Base-by-base conservation (phyloP, 2,113 vertebrate genomes). In the Nothocercus nigrocapillus region DNA sequence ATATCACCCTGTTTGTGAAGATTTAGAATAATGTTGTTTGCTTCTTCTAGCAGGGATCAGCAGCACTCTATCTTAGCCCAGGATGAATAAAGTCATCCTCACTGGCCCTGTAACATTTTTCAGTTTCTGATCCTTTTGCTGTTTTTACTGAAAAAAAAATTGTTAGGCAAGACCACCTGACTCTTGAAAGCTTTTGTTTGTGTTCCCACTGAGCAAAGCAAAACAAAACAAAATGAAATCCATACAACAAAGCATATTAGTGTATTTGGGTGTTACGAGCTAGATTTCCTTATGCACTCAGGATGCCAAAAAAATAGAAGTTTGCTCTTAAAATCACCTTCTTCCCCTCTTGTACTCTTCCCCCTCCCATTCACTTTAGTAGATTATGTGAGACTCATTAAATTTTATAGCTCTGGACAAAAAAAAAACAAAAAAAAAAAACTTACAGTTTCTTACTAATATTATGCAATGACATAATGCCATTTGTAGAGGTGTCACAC, bases 381-480 rank as follows among this genome's bases (percentile, higher is more conserved):
- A 97, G 96, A 97, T 97, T 97, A 97, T 97, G 97, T 98, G 98
- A 98, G 94, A 97, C 97, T 97, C 98, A 97, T 98, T 98, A 98
- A 85, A 95, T 97, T 98, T 98, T 98, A 98, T 96, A 97, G 94
- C 86, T 92, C 86, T 97, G 97, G 96, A 98, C 96, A 95, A 98
- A 98, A 92, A 96, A 90, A 49, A 70, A 95, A 36, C 98, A 96
- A 98, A 98, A 92, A 96, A 88, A 49, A 70, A 95, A 8, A 98
- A 95, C 97, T 97, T 97, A 97, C 96, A 79, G 85, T 97, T 98
- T 97, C 97, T 97, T 97, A 93, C 97, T 98, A 98, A 98, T 98
- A 98, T 98, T 98, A 98, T 97, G 93, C 96, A 98, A 97, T 98
- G 98, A 98, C 98, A 98, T 98, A 98, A 98, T 97, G 97, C 97